phyloP scores from a whole-genome alignment of 2,113 vertebrate species.

The Eupsittula cactorum region DNA sequence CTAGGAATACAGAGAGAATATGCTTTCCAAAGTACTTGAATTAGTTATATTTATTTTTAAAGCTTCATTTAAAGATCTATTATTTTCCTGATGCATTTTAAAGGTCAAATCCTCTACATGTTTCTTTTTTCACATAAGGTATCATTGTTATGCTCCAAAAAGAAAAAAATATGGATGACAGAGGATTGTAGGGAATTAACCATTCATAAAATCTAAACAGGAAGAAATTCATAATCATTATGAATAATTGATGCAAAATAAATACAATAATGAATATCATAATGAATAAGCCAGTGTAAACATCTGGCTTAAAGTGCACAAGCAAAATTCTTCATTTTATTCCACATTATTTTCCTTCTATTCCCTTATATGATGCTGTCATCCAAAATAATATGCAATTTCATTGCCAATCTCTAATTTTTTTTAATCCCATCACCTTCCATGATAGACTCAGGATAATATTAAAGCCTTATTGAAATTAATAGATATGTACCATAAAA shows the following conservation, averaged over 20 bases:
- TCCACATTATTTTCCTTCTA: neutral
- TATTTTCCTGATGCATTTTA: neutral
- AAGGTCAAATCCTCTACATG: neutral
- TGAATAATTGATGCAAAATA: constrained; percentile 25
- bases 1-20: neutral
- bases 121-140: neutral
- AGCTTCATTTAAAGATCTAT: neutral
- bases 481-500: neutral
- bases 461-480: neutral
- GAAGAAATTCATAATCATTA: constrained; percentile 16
- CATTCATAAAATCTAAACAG: constrained; percentile 7
- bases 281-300: neutral
- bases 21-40: neutral
- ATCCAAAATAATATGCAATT: neutral
- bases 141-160: neutral
- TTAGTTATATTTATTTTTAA: neutral
- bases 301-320: neutral
- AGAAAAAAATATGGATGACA: neutral
- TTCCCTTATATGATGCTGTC: neutral
- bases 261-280: neutral
- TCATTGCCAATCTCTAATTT: neutral
- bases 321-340: neutral
- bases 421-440: neutral
- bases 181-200: neutral
- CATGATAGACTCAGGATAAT: neutral